phyloP scores from a whole-genome alignment of 1,140 invertebrate species.

The Cyclina sinensis region DNA sequence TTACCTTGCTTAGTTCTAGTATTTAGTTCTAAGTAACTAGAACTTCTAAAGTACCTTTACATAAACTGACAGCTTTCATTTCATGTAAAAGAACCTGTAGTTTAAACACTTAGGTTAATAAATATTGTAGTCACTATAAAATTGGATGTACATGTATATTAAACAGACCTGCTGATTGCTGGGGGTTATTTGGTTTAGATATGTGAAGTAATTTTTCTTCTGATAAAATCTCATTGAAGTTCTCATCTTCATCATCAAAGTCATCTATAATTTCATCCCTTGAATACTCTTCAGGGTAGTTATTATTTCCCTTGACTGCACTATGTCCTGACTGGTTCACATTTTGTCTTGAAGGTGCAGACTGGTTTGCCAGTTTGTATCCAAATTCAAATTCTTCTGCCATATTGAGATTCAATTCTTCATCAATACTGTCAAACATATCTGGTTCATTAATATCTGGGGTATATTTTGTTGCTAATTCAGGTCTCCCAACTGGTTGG shows the following conservation, averaged over 20 bases:
- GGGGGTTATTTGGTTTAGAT: conserved; percentile 20
- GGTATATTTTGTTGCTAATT: neutral
- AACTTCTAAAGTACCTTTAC: too few species aligned
- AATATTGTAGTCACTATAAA: too few species aligned
- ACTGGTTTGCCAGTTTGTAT: conserved; percentile 68
- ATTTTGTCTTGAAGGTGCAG: neutral
- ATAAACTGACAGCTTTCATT: too few species aligned
- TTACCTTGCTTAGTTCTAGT: too few species aligned
- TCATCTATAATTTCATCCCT: conserved; percentile 69
- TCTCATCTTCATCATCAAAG: conserved; percentile 71
- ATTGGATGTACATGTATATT: neutral
- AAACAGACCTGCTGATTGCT: conserved; percentile 20
- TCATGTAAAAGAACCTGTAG: too few species aligned
- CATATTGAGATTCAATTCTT: conserved; percentile 56
- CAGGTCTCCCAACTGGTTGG: neutral
- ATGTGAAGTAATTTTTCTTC: conserved; percentile 44
- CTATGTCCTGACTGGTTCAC: neutral
- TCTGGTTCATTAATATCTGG: conserved; percentile 2
- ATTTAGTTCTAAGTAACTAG: too few species aligned
- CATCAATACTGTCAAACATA: conserved; percentile 65
- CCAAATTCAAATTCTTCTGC: conserved; percentile 67
- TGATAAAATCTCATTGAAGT: conserved; percentile 64
- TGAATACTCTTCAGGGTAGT: neutral
- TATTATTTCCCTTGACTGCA: neutral
- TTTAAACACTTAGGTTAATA: too few species aligned